A percentile compares a stretch with the other conserved stretches of the same genome.
Conservation (phyloP, 2,797 vertebrate genomes). For the Dromococcyx pavoninus region DNA sequence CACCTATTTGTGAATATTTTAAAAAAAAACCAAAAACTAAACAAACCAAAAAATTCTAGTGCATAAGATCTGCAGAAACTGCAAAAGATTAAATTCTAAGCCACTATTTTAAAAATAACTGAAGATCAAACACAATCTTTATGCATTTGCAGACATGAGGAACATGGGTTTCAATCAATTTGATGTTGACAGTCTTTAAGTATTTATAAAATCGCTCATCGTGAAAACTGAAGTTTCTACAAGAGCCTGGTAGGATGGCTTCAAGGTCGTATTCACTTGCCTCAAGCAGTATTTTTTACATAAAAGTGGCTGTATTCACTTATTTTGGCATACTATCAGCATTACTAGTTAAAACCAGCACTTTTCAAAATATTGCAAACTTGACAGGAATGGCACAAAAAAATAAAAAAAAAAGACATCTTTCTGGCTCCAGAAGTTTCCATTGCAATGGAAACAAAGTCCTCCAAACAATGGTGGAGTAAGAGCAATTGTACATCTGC, state of each 20-base stretch:
- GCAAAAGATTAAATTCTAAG: not conserved
- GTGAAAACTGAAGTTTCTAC: not conserved
- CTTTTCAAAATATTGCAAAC: not conserved
- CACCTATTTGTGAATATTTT: not conserved
- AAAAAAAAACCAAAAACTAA: not conserved
- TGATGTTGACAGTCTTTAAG: not conserved
- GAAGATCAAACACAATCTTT: not conserved
- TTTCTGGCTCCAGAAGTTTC: not conserved
- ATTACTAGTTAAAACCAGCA: not conserved
- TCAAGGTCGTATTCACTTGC: accelerated
- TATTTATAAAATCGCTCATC: not conserved
- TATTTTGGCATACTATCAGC: not conserved
- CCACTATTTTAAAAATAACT: not conserved
- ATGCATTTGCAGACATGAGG: not conserved
- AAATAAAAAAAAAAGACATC: not conserved
- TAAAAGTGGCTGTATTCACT: not conserved
- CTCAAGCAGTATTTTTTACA: not conserved
- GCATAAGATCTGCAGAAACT: not conserved
- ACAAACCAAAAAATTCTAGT: not conserved
- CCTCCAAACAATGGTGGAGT: not conserved
- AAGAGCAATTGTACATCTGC: not conserved
- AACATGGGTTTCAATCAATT: not conserved
- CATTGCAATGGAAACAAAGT: not conserved
- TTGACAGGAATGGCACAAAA: not conserved
- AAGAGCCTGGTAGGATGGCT: not conserved